These are phyloP conservation scores for Argentina silus DNA, from an alignment of 2,797 vertebrate species.

Conservation along the genomic window DNA sequence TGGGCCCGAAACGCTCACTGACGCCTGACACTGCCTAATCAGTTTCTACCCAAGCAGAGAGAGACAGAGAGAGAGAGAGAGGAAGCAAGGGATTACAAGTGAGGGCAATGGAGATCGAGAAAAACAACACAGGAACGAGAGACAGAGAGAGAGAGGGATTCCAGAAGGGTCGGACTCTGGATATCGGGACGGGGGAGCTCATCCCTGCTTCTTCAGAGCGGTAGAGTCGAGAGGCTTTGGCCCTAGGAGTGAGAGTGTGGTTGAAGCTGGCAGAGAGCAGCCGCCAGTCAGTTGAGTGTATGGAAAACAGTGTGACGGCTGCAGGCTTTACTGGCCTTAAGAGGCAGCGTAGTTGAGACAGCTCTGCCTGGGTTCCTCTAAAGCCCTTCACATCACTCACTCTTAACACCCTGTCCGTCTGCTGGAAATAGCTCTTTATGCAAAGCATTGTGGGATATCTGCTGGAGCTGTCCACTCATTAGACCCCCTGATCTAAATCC, in stretches of 20 bases:
- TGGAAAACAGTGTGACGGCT: constrained; percentile 59
- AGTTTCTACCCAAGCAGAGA: constrained; percentile 34
- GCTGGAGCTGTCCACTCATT: constrained; percentile 57
- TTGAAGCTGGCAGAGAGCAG: constrained; percentile 48
- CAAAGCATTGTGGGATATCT: constrained; percentile 55
- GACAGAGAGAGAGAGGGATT: background rate
- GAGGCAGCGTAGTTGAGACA: constrained; percentile 44
- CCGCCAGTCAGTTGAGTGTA: constrained; percentile 47
- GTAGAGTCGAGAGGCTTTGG: constrained; percentile 31
- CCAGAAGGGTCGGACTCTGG: constrained; percentile 32
- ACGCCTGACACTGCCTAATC: constrained; percentile 49
- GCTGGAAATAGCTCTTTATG: constrained; percentile 71
- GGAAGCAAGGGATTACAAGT: background rate
- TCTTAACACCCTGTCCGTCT: constrained; percentile 63
- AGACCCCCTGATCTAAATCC: constrained; percentile 50
- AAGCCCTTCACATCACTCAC: constrained; percentile 68
- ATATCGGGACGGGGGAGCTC: constrained; percentile 48
- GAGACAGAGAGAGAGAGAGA: background rate
- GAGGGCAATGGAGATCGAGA: background rate
- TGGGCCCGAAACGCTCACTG: constrained; percentile 45
- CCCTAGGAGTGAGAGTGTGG: constrained; percentile 36
- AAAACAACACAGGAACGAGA: background rate
- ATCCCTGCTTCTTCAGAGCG: constrained; percentile 41
- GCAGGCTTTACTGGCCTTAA: constrained; percentile 55
- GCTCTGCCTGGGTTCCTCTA: constrained; percentile 51